phyloP scores from a whole-genome alignment of 2,113 vertebrate genomes.

The Oenanthe melanoleuca region DNA sequence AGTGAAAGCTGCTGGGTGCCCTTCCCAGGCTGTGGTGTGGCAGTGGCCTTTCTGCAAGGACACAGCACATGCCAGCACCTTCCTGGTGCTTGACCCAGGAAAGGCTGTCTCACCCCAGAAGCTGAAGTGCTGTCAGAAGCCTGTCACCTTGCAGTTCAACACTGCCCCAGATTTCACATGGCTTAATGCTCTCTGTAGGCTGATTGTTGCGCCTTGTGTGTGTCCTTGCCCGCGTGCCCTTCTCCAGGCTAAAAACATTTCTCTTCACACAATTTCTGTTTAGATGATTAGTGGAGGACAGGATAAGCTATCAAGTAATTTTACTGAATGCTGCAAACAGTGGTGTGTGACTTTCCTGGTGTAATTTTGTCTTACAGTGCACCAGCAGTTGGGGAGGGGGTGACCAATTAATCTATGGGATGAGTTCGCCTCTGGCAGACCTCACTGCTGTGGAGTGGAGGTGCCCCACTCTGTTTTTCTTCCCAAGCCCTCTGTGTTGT shows the following conservation, averaged over 20 bases:
- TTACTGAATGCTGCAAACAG: background rate
- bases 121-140: background rate
- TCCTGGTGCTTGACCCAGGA: background rate
- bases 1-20: background rate
- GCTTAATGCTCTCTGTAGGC: background rate
- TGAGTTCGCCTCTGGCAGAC: background rate
- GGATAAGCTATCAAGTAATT: background rate
- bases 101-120: rapidly evolving
- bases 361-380: background rate
- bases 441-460: background rate
- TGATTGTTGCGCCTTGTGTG: rapidly evolving
- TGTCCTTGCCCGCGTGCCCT: background rate
- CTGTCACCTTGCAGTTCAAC: background rate
- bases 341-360: background rate
- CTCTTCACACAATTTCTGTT: background rate
- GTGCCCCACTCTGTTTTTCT: background rate
- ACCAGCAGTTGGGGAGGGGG: background rate
- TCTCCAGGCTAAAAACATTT: background rate
- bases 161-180: background rate
- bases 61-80: rapidly evolving
- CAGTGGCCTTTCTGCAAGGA: background rate
- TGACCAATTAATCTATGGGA: rapidly evolving
- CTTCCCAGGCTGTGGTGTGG: background rate
- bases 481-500: background rate
- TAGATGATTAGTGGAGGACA: background rate